phyloP scores from a whole-genome alignment of 2,113 vertebrate genomes.

The Vanacampus margaritifer region DNA sequence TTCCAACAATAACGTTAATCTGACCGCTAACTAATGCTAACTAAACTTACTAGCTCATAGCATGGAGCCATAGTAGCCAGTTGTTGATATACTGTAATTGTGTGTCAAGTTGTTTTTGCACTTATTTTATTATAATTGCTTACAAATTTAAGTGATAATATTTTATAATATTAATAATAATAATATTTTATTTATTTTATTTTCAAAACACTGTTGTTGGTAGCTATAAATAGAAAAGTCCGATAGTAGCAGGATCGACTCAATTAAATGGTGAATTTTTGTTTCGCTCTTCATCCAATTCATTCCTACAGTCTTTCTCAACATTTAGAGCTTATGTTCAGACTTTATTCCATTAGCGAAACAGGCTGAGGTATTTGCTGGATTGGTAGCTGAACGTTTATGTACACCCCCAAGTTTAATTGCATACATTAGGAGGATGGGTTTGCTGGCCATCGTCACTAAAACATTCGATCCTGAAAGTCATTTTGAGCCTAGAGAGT shows the following conservation, averaged over 20 bases:
- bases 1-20: too few species aligned
- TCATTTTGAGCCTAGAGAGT: conserved; percentile 6
- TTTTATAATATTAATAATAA: too few species aligned
- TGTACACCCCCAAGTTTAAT: conserved; percentile 39
- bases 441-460: conserved; percentile 2
- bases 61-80: too few species aligned
- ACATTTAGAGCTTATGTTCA: conserved; percentile 18
- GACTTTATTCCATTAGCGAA: conserved; percentile 36
- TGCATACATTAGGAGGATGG: conserved; percentile 16
- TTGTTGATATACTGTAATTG: too few species aligned
- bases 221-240: background rate
- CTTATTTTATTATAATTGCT: too few species aligned
- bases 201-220: background rate
- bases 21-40: too few species aligned
- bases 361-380: conserved; percentile 28
- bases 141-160: background rate
- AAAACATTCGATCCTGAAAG: conserved; percentile 15
- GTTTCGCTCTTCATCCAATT: conserved; percentile 11
- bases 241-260: background rate
- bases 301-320: conserved; percentile 12
- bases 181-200: too few species aligned
- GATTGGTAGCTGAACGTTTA: conserved; percentile 43
- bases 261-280: background rate
- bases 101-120: too few species aligned
- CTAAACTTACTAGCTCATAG: too few species aligned